Evolutionary conservation across 2,888 invertebrate species (phyloP), one percentile per base, ranked within the genome.

Genomic region (Cremastobaeus sp.): DNA sequence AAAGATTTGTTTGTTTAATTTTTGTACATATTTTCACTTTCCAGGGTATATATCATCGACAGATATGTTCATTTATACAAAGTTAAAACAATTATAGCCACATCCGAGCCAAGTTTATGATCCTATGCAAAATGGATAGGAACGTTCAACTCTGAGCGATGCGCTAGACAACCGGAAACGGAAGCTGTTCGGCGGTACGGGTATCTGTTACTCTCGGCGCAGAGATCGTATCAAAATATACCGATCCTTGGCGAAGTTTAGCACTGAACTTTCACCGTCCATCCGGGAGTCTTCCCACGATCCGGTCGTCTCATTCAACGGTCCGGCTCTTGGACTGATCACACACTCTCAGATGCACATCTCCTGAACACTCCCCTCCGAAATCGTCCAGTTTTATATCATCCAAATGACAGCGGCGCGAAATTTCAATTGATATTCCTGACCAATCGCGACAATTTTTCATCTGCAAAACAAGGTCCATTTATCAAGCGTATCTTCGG

Each of bases 191-290:
- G 52, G 45, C 52, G 50, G 48, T 52, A 60, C 62, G 21, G 57
- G 48, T 64, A 60, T 70, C 70, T 69, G 48, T 69, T 66, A 70
- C 71, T 69, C 68, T 64, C 64, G 9, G 43, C 35, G 43, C 59
- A 21, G 39, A 76, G 79, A 77, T 77, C 57, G 75, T 72, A 79
- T 79, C 79, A 72, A 77, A 75, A 77, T 76, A 74, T 69, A 73
- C 75, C 72, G 62, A 77, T 76, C 75, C 62, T 37, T 48, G 74
- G 60, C 72, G 65, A 77, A 64, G 74, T 76, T 74, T 76, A 77
- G 65, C 52, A 48, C 68, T 78, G 78, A 79, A 79, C 79, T 79
- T 79, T 79, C 79, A 79, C 79, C 76, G 76, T 74, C 72, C 59
- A 35, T 65, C 50, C 68, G 64, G 57, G 64, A 75, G 75, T 64